A percentile compares a stretch with the other conserved stretches of the same genome.
Evolutionary conservation across 2,888 invertebrate species (phyloP).

Genomic region (Amphipoea oculea): DNA sequence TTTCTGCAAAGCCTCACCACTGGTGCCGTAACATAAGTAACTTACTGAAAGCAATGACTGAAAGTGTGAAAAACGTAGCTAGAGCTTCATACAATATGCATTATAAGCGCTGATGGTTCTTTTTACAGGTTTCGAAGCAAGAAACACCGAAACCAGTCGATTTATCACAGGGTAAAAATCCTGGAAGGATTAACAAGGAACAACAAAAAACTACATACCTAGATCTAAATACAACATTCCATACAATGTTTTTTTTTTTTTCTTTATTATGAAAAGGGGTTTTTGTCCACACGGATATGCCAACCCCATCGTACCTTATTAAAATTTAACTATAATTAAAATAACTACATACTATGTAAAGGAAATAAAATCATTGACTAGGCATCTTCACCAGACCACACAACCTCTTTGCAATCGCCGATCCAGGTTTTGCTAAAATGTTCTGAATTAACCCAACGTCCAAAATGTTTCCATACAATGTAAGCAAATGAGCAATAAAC

Average conservation of each 20-base stretch:
- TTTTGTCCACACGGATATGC: no score
- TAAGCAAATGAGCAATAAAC: neutral
- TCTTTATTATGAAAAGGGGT: no score
- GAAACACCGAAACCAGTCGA: neutral
- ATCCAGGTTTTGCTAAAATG: no score
- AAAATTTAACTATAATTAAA: no score
- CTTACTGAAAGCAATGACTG: neutral
- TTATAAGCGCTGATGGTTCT: neutral
- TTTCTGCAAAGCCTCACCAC: neutral
- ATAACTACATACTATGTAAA: no score
- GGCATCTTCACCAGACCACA: no score
- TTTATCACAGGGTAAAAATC: neutral
- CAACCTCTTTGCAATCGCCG: no score
- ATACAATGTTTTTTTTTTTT: no score
- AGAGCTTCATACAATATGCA: conserved; percentile 5
- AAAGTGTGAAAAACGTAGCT: conserved; percentile 3
- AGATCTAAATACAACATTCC: neutral
- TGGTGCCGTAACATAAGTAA: neutral
- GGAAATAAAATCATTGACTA: no score
- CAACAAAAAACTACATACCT: neutral
- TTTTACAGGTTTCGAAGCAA: neutral
- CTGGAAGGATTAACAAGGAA: neutral
- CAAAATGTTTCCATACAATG: neutral
- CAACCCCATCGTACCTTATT: no score
- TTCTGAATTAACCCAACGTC: no score